phyloP scores from a whole-genome alignment of 2,888 invertebrate genomes.

The Colostygia pectinataria region DNA sequence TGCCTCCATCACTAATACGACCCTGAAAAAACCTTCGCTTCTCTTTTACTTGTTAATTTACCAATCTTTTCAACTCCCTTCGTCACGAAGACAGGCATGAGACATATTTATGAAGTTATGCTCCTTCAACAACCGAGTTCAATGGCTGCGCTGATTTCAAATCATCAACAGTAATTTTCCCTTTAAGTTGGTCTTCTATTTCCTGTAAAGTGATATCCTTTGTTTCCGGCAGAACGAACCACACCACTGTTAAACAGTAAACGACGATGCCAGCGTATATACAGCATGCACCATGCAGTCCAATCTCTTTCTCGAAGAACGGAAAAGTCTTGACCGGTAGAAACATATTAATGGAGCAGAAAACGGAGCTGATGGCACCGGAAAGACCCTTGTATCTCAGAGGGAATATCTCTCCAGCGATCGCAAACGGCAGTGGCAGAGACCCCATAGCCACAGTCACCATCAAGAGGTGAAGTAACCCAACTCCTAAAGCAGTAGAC shows the following conservation, averaged over 20 bases:
- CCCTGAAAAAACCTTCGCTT: too few species aligned
- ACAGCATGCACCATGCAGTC: constrained; percentile 44
- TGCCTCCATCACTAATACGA: too few species aligned
- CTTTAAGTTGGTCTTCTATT: constrained; percentile 59
- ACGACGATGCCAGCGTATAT: constrained; percentile 49
- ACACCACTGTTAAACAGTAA: constrained; percentile 50
- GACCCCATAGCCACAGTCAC: constrained; percentile 82
- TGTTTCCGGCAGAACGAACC: constrained; percentile 57
- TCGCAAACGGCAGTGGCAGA: constrained; percentile 85
- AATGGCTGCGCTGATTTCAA: constrained; percentile 24
- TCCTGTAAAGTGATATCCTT: constrained; percentile 59
- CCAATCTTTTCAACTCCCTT: too few species aligned
- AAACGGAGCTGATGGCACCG: constrained; percentile 53
- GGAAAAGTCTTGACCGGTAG: constrained; percentile 42
- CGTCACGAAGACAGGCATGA: too few species aligned
- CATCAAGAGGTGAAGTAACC: constrained; percentile 68
- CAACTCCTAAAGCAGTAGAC: constrained; percentile 52
- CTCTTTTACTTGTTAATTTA: too few species aligned
- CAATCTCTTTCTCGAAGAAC: constrained; percentile 35
- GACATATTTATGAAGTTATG: too few species aligned
- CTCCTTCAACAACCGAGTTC: not conserved
- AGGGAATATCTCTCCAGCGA: constrained; percentile 87
- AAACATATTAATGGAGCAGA: constrained; percentile 43
- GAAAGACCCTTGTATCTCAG: constrained; percentile 83
- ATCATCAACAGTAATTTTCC: constrained; percentile 32